A percentile compares a stretch with the other conserved stretches of the same genome.
phyloP scores from a whole-genome alignment of 2,797 vertebrate genomes.

The Lepilemur ruficaudatus region DNA sequence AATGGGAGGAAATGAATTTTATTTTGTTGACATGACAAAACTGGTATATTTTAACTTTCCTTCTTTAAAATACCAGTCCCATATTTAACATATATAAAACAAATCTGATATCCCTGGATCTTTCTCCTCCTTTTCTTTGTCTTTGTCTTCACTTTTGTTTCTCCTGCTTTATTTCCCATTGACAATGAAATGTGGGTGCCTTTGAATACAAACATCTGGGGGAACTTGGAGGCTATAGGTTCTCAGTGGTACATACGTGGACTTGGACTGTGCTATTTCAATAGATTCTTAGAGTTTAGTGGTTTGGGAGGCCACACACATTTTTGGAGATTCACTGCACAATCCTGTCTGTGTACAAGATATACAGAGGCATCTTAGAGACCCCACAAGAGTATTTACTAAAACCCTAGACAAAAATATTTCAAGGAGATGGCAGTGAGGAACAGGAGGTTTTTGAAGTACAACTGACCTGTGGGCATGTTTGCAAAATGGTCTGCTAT shows the following conservation, averaged over 20 bases:
- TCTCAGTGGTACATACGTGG: neutral
- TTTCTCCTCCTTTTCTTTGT: neutral
- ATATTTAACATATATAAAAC: neutral
- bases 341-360: neutral
- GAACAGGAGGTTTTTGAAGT: neutral
- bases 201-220: neutral
- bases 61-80: neutral
- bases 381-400: neutral
- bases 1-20: neutral
- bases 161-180: neutral
- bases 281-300: neutral
- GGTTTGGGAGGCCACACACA: neutral
- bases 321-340: neutral
- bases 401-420: neutral
- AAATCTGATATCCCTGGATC: neutral
- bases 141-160: neutral
- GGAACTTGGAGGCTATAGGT: neutral
- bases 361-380: neutral
- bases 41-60: neutral
- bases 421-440: neutral
- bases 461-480: neutral
- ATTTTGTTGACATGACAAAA: neutral
- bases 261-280: neutral
- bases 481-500: slow-evolving; percentile 55
- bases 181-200: neutral